Base-by-base conservation (phyloP, 2,797 vertebrate genomes). In the Ctenopoma multispine region DNA sequence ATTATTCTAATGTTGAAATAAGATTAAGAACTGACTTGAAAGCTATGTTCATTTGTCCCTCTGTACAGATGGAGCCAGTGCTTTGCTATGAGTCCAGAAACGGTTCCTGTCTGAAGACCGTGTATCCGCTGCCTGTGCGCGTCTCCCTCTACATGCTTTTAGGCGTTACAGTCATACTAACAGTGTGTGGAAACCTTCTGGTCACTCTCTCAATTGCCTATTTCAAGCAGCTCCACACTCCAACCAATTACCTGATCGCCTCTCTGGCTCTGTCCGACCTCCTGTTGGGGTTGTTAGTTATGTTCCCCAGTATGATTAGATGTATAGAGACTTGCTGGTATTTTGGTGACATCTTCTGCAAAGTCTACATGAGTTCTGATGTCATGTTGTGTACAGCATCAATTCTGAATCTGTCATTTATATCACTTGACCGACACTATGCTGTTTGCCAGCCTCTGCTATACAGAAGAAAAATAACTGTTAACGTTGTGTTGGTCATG, bases 161-260 rank as follows among this genome's bases (percentile, higher is more conserved):
- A 3, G 73, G 79, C 1, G 2, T 49, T 15, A 58, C 5, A 3
- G 62, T 79, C 20, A 14, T 73, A 13, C 20, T 85, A 6, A 82
- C 81, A 23, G 77, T 84, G 40, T 75, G 46, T 64, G 77, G 81
- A 20, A 84, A 84, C 47, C 41, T 81, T 27, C 8, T 84, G 23
- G 81, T 84, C 50, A 54, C 61, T 27, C n/a, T 75, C 2, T 67
- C 81, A 4, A 43, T 84, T 1, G 34, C 60, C 34, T 71, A 69
- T 53, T 84, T 84, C 48, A 80, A 78, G 46, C 81, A 80, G 51
- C 81, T 84, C 4, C 81, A 78, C n/a, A 84, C 77, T 64, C 74
- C 81, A 15, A 84, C 81, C 1, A 84, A 84, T 47, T 84, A 75
- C 51, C 68, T 84, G 15, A 69, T 77, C 18, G 18, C 70, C 20